Evolutionary conservation across 2,113 vertebrate species (phyloP).

Genomic region (Tichodroma muraria): DNA sequence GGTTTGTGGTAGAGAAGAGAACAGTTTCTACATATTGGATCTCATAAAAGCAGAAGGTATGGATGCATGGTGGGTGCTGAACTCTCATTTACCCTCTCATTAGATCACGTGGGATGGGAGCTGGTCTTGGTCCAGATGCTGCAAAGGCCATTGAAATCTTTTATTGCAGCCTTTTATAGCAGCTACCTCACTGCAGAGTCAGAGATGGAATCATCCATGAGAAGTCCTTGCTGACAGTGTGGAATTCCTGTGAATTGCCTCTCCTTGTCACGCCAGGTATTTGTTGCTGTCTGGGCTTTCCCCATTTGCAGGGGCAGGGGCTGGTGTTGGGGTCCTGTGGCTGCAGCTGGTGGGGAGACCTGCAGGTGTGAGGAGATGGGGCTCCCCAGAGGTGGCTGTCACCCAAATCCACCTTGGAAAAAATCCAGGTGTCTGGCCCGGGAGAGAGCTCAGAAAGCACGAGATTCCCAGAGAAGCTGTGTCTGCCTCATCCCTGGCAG

Average conservation of each 20-base stretch:
- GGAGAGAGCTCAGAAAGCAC: neutral
- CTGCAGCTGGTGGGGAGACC: neutral
- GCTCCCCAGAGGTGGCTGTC: neutral
- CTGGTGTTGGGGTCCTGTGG: neutral
- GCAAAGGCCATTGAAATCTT: neutral
- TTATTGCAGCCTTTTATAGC: neutral
- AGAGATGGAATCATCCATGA: neutral
- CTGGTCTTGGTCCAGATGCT: neutral
- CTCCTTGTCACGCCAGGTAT: neutral
- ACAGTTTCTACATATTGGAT: neutral
- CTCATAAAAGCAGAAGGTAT: neutral
- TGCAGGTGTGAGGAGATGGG: fast-evolving
- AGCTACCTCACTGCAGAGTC: neutral
- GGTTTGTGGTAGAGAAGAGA: slow-evolving; percentile 33
- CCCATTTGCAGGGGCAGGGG: neutral
- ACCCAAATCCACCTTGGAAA: neutral
- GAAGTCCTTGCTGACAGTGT: fast-evolving
- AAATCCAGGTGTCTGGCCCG: neutral
- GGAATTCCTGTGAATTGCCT: neutral
- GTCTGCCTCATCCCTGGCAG: neutral
- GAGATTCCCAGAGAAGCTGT: fast-evolving
- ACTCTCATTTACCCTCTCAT: neutral
- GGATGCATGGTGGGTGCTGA: neutral
- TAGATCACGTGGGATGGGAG: neutral
- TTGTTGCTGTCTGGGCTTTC: neutral